Percentiles rank a stretch among this genome's conserved stretches.
phyloP scores from a whole-genome alignment of 1,140 invertebrate species.

The Sycophaga agraensis region DNA sequence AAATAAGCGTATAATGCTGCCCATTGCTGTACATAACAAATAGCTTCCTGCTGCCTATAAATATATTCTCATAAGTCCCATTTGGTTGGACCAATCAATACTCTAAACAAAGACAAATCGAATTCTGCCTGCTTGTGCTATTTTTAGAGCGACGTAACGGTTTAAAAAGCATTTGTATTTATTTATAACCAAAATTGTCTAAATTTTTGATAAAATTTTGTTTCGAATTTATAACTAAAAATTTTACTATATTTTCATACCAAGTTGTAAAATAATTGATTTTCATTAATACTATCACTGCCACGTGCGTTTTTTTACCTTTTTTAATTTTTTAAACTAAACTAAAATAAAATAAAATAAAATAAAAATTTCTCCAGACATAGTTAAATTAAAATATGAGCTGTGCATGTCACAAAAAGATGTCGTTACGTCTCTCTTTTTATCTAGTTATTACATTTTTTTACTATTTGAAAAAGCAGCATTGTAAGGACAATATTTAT shows the following conservation, averaged over 20 bases:
- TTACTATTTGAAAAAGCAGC: neutral
- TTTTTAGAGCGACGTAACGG: slow-evolving; percentile 8
- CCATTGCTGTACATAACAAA: slow-evolving; percentile 13
- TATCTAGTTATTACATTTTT: slow-evolving; percentile 15
- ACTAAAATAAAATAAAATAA: neutral
- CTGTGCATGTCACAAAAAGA: too few species aligned
- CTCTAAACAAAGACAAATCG: neutral
- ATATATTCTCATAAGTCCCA: neutral
- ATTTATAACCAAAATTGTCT: too few species aligned
- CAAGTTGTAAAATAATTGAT: too few species aligned
- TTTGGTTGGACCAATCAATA: slow-evolving; percentile 17
- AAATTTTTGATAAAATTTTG: too few species aligned
- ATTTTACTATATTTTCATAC: neutral
- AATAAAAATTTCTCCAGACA: too few species aligned
- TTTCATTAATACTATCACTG: slow-evolving; percentile 11
- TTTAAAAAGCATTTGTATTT: neutral
- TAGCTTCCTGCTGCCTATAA: slow-evolving; percentile 15
- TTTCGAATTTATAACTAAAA: too few species aligned
- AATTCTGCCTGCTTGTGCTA: slow-evolving; percentile 7
- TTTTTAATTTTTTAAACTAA: neutral
- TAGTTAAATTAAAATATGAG: too few species aligned
- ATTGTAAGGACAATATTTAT: slow-evolving; percentile 10
- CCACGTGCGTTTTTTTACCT: neutral
- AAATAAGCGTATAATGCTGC: slow-evolving; percentile 23
- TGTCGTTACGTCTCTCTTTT: neutral